Conservation (phyloP, 1,140 invertebrate genomes). For the Philotrypesis tridentata region DNA sequence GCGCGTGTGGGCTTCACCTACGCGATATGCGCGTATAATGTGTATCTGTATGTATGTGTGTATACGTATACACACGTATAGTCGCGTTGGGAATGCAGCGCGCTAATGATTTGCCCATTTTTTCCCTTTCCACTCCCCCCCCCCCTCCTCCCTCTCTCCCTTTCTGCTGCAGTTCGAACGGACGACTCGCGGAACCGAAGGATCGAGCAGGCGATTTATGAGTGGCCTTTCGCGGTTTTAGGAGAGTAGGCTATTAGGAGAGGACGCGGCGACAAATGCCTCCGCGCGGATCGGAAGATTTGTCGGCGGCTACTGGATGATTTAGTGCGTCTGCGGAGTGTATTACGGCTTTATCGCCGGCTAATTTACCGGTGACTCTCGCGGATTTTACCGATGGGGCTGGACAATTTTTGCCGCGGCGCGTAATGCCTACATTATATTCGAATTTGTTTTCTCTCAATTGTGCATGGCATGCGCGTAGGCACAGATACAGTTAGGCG, state of each 20-base stretch:
- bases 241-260: background rate
- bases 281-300: background rate
- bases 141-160: too few species aligned
- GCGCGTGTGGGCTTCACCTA: background rate
- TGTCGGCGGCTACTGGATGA: background rate
- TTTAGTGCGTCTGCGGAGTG: background rate
- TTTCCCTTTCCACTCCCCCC: background rate
- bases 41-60: too few species aligned
- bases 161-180: too few species aligned
- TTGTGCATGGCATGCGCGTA: too few species aligned
- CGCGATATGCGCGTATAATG: background rate
- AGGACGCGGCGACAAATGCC: background rate
- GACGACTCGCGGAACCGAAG: background rate
- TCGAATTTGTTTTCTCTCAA: too few species aligned
- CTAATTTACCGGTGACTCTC: background rate
- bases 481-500: too few species aligned
- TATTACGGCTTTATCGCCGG: background rate
- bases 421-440: too few species aligned
- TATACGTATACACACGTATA: too few species aligned
- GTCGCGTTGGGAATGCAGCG: background rate
- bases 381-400: background rate
- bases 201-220: constrained; percentile 6
- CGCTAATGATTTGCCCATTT: background rate
- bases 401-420: too few species aligned
- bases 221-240: background rate